Evolutionary conservation across 2,797 vertebrate species (phyloP).

Genomic region (Anguilla megastoma): DNA sequence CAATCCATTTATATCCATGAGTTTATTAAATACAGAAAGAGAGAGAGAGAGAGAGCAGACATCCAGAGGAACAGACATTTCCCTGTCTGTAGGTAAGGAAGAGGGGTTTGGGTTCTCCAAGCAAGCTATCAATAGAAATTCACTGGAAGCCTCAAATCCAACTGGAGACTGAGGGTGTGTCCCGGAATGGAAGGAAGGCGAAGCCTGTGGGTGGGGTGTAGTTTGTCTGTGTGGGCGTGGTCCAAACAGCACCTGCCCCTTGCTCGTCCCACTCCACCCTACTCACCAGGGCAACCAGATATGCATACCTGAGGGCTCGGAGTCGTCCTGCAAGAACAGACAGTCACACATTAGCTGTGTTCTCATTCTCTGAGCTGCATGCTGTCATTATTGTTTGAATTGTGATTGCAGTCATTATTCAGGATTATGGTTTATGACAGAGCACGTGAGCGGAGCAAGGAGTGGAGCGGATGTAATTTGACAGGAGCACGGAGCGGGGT

Average conservation of each 20-base stretch:
- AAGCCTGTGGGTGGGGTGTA: not conserved
- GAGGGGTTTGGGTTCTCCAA: too few relatives aligned
- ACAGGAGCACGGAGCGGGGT: too few relatives aligned
- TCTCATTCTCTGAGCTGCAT: not conserved
- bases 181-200: not conserved
- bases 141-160: not conserved
- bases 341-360: not conserved
- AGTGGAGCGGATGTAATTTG: too few relatives aligned
- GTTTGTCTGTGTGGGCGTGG: not conserved
- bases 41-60: too few relatives aligned
- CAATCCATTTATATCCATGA: not conserved
- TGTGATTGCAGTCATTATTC: not conserved
- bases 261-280: not conserved
- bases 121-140: not conserved
- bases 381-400: not conserved
- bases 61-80: not conserved
- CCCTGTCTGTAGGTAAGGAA: too few relatives aligned
- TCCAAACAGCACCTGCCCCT: not conserved
- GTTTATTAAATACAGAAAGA: not conserved
- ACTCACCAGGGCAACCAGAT: slow-evolving; percentile 68
- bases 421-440: not conserved
- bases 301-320: slow-evolving; percentile 67
- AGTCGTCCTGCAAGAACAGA: slow-evolving; percentile 74
- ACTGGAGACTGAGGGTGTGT: not conserved
- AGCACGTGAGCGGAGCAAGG: too few relatives aligned